Evolutionary conservation across 2,888 invertebrate genomes (phyloP), one percentile per base, ranked within the genome.

Genomic region (Diloba caeruleocephala): DNA sequence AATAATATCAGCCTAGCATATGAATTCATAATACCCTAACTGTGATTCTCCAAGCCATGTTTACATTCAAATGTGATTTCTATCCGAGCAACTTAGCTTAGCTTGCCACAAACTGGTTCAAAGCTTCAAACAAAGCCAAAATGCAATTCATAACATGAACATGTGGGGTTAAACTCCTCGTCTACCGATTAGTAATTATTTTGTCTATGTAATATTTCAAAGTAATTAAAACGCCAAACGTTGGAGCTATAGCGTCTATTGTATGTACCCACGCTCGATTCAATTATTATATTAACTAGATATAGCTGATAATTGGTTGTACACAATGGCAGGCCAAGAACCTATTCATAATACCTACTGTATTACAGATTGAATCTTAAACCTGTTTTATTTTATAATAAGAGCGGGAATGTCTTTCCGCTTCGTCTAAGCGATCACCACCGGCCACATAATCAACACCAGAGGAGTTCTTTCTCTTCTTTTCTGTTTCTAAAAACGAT

Each of bases 231-330:
- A 64, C 10, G 14, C 33, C 50, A 15, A 61, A 65, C 50, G 50
- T 60, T 48, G 39, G 10, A 39, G 37, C 46, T 38, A 57, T 51
- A 63, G 39, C 48, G 51, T 57, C 54, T 57, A 58, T 69, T 66
- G 62, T 60, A 39, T 51, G 32, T 53, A 44, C 70, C 74, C 74
- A 79, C 73, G 71, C 69, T 66, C 59, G 58, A 73, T 79, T 79
- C 74, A 78, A 79, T 76, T 77, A 81, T 66, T 72, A 72, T 71
- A 71, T 67, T 52, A 69, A 69, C 72, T 63, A 74, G 77, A 79
- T 78, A 71, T 56, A 44, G 56, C 57, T 53, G 60, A 76, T 79
- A 74, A 78, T 71, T 64, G 54, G 36, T 55, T 61, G 66, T 74
- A 72, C 68, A 75, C 71, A 74, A 76, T 71, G 67, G 57, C 43